A percentile compares a stretch with the other conserved stretches of the same genome.
These are phyloP conservation scores for Coenobita brevimanus DNA, from an alignment of 1,140 invertebrate species.

Conservation along the genomic window DNA sequence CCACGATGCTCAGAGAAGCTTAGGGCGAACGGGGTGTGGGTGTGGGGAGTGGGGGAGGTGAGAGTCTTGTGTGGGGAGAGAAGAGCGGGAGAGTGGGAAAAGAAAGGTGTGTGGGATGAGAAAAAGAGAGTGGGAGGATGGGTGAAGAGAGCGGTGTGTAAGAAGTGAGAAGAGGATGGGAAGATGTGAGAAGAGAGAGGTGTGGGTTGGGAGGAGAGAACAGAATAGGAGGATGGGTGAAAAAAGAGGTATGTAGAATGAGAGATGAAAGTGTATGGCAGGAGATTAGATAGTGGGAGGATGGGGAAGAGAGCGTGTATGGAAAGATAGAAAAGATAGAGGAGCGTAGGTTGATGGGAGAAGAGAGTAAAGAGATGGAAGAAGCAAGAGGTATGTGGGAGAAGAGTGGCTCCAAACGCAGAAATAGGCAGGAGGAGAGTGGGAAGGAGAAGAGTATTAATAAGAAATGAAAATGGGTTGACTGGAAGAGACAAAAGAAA, in stretches of 20 bases:
- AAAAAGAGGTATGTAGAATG: too few relatives aligned
- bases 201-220: not conserved
- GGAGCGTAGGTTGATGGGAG: not conserved
- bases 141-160: not conserved
- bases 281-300: too few relatives aligned
- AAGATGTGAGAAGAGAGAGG: not conserved
- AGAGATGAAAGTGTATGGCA: too few relatives aligned
- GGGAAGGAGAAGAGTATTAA: constrained; percentile 11
- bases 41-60: not conserved
- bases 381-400: not conserved
- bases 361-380: not conserved
- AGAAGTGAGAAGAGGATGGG: not conserved
- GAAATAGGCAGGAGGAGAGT: not conserved
- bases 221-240: too few relatives aligned
- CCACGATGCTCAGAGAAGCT: too few relatives aligned
- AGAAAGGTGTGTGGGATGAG: not conserved
- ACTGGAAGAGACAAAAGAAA: not conserved
- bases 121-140: not conserved
- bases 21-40: not conserved
- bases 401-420: not conserved
- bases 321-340: not conserved
- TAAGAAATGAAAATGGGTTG: not conserved
- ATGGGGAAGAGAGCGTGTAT: not conserved
- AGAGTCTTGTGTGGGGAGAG: not conserved
- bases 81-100: not conserved